These are phyloP conservation scores for Muricea muricata DNA, from an alignment of 92 coral and sea anemone genomes.

Conservation along the genomic window DNA sequence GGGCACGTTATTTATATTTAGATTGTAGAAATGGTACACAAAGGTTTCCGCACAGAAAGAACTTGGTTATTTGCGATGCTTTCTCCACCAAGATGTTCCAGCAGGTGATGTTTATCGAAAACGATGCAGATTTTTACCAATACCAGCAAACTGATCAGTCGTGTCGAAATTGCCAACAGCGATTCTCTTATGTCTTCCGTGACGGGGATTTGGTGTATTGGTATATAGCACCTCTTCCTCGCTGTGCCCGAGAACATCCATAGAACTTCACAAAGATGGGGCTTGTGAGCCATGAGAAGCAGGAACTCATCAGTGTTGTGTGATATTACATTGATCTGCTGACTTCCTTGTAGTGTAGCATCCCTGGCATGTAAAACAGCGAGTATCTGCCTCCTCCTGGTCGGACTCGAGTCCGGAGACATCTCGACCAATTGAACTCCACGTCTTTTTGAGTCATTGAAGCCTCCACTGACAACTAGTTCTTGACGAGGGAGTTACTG, in stretches of 20 bases:
- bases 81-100: neutral
- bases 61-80: neutral
- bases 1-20: no score
- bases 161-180: slow-evolving; percentile 65
- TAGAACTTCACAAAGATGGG: slow-evolving; percentile 59
- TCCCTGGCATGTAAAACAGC: slow-evolving; percentile 61
- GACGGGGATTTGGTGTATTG: slow-evolving; percentile 52
- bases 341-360: slow-evolving; percentile 60
- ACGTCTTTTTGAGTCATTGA: slow-evolving; percentile 48
- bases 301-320: slow-evolving; percentile 61
- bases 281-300: slow-evolving; percentile 69
- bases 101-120: slow-evolving; percentile 4
- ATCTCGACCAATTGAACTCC: slow-evolving; percentile 20
- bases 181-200: slow-evolving; percentile 60
- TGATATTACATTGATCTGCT: slow-evolving; percentile 66
- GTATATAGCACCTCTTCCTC: slow-evolving; percentile 39
- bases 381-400: slow-evolving; percentile 67
- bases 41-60: no score
- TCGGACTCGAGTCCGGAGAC: slow-evolving; percentile 35
- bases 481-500: slow-evolving; percentile 38
- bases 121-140: neutral
- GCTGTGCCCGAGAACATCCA: slow-evolving; percentile 75
- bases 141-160: slow-evolving; percentile 21
- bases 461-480: slow-evolving; percentile 72
- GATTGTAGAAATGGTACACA: no score